Percentiles rank a stretch among this genome's conserved stretches.
These are phyloP conservation scores for Gallinago media DNA, from an alignment of 2,113 vertebrate genomes.

Conservation along the genomic window DNA sequence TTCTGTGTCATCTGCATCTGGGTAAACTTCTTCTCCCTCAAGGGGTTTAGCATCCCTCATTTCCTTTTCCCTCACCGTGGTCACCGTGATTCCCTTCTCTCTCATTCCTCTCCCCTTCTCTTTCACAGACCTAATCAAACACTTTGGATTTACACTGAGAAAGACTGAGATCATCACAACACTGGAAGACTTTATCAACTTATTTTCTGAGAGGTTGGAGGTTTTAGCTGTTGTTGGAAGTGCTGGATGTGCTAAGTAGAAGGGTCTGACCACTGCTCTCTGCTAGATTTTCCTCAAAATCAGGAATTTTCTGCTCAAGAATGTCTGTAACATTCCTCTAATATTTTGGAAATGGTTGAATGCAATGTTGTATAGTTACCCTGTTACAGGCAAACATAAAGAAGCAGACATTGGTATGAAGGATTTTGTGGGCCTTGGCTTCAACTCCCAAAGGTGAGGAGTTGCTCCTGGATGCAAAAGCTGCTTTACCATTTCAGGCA, in stretches of 20 bases:
- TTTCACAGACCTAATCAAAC: not conserved
- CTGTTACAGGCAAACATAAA: not conserved
- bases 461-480: not conserved
- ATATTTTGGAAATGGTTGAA: not conserved
- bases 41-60: not conserved
- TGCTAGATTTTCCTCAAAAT: not conserved
- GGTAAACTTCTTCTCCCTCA: not conserved
- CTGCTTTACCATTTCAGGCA: not conserved
- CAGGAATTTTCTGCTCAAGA: not conserved
- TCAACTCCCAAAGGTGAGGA: not conserved
- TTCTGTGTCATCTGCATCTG: not conserved
- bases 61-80: not conserved
- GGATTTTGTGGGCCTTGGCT: not conserved
- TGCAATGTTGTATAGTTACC: not conserved
- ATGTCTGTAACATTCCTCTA: not conserved
- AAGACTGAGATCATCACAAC: not conserved
- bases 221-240: not conserved
- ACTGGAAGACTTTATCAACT: not conserved
- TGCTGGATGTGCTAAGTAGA: not conserved
- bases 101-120: not conserved
- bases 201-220: not conserved
- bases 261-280: not conserved
- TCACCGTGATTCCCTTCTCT: accelerated
- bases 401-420: not conserved
- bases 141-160: not conserved